Base-by-base conservation (phyloP, 2,797 vertebrate species). In the Notamacropus eugenii region DNA sequence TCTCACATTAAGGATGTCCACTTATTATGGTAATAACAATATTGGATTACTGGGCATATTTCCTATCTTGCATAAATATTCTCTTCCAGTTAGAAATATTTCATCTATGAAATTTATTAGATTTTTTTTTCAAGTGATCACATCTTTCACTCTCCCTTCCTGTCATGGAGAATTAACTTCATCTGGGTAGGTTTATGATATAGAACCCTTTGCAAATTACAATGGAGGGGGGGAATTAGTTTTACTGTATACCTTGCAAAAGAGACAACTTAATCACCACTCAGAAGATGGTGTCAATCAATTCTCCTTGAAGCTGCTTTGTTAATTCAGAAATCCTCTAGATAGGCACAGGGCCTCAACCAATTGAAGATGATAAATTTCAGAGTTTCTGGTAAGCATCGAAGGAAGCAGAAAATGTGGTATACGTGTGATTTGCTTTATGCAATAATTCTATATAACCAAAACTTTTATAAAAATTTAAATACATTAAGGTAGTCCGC, bases 291-390 rank as follows among this genome's bases (percentile, higher is more conserved):
- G 24, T 8, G 13, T 34, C 40, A 56, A 5, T 90, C 59, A 16
- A 22, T n/a, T 92, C 59, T 58, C 94, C 57, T 55, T 92, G 19
- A 54, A 46, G 46, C 55, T 31, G 40, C 52, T 92, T 96, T 93
- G 90, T 58, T 92, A 91, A 90, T 50, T 87, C 74, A 59, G 96
- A 87, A 40, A 12, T 24, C 31, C 92, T 62, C 22, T 92, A 29
- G 24, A 87, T 16, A 62, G 31, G 1, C 92, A 40, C 11, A 31
- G 92, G 96, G 95, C 54, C 62, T 92, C 58, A 94, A 74, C 9
- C 24, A 27, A 46, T n/a, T 46, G 91, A 94, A 87, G 59, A 95
- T 40, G 55, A 52, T 56, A 13, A 50, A 50, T 87, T 46, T 87
- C 74, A 87, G 74, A 87, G 40, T 12, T 50, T 87, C 40, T 50